Base-by-base conservation (phyloP, 2,113 vertebrate species). In the Maccullochella peelii region DNA sequence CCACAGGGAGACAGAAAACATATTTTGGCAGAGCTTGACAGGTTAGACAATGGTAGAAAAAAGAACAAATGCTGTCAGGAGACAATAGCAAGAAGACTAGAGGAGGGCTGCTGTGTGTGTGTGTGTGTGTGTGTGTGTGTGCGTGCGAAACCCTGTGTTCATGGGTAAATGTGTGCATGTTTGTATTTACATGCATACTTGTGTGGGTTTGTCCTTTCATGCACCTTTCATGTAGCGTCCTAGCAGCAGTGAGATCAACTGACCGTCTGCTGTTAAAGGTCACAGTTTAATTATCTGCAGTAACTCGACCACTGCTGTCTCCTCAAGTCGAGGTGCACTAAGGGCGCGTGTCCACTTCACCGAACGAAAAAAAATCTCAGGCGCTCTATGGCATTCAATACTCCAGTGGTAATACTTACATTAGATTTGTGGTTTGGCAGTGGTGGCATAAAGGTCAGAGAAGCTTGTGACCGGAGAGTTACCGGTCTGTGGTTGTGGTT, bases 11-110 rank as follows among this genome's bases (percentile, higher is more conserved):
- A 89, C 91, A 86, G 83, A 90, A 93, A 91, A 91, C 86, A 90
- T 79, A 92, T 91, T 90, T 92, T 91, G 88, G 88, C 78, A 86
- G 86, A 55, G 62, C 50, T 52, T 94, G 92, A 93, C 89, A 90
- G 92, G 90, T 93, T 69, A 89, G 88, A 94, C 85, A 82, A 80
- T 78, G 79, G 79, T 50, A 15, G 63, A 74, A 69, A 70, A 73
- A 85, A 90, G 57, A 90, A 84, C 80, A 86, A 89, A 91, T 75
- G 62, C 86, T 85, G 85, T 84, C 80, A 38, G 76, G 82, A 89
- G 89, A 84, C 82, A 77, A 84, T 63, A 66, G 88, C 52, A 65
- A 47, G 52, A 61, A 66, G 52, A 80, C 21, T 0, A 42, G 77
- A 16, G 63, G 61, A 73, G 71, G 50, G 67, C 75, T 71, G 63